Base-by-base conservation (phyloP, 2,888 invertebrate species). In the Nymphalis urticae region DNA sequence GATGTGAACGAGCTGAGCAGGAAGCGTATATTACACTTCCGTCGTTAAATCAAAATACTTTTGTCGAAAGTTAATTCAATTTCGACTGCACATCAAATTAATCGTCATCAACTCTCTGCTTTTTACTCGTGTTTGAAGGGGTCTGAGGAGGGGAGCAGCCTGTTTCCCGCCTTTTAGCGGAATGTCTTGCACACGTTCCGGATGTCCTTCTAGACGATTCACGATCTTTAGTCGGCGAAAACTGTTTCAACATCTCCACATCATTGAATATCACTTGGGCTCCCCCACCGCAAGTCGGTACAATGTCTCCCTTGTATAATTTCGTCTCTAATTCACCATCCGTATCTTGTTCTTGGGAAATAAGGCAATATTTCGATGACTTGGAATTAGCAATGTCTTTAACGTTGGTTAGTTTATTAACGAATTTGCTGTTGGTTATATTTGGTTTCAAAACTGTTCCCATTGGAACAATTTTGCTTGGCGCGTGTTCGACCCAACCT, bases 261-360 rank as follows among this genome's bases (percentile, higher is more conserved):
- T 99, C 99, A 77, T 97, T 96, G 83, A 99, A 98, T 36, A 98
- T 96, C 0, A 99, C 97, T 81, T 99, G 98, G 0, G 98, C 97
- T 0, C 99, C 99, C 0, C 99, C 99, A 1, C 97, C 97, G 68
- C 96, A 95, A 0, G 99, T 99, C 0, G 97, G 98, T 2, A 98
- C 94, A 4, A 99, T 97, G 84, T 99, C 97, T 17, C 97, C 99
- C 95, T 98, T 99, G 83, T 97, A 97, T 19, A 98, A 84, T 79
- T 97, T 97, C 0, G 99, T 99, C 86, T 98, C 98, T 3, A 99
- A 90, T 81, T 98, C 98, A 0, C 99, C 99, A 77, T 97, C 97
- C 0, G 96, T 95, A 83, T 98, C 98, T 24, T 97, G 96, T 78
- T 97, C 97, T 87, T 99, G 99, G 0, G 98, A 96, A 21, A 98